Evolutionary conservation across 1,140 invertebrate species (phyloP).

Genomic region (Arctopsyche grandis): DNA sequence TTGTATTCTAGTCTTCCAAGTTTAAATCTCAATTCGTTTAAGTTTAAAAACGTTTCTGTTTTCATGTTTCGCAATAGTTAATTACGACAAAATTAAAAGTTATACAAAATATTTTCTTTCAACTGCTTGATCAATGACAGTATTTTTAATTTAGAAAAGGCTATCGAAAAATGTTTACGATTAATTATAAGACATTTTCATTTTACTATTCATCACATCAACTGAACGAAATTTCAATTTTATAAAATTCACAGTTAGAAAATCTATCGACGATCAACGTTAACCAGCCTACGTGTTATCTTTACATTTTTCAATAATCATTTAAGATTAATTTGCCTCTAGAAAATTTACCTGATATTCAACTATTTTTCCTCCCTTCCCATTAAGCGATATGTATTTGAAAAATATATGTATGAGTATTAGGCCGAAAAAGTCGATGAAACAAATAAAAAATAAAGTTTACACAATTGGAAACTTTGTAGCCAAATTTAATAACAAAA

Average conservation of each 20-base stretch:
- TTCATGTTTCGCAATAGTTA: not conserved
- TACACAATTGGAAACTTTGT: conserved; percentile 7
- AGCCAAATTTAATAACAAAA: conserved; percentile 20
- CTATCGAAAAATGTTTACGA: conserved; percentile 25
- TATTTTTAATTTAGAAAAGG: conserved; percentile 10
- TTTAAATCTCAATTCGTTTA: not conserved
- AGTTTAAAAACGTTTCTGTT: not conserved
- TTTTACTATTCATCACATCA: conserved; percentile 13
- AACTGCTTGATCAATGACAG: not conserved
- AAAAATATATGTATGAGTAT: conserved; percentile 50
- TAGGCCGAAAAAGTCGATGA: conserved; percentile 52
- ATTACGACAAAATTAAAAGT: conserved; percentile 14
- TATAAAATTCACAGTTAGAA: conserved; percentile 11
- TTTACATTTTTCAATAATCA: not conserved
- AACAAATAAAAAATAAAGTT: conserved; percentile 12
- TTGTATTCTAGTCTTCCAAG: conserved; percentile 27
- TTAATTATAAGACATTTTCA: conserved; percentile 10
- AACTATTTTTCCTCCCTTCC: conserved; percentile 32
- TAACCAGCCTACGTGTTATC: conserved; percentile 18
- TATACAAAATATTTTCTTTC: conserved; percentile 39
- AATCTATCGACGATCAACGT: conserved; percentile 19
- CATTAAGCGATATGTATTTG: conserved; percentile 54
- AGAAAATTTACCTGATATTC: conserved; percentile 23
- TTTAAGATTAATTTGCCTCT: conserved; percentile 8
- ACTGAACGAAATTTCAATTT: conserved; percentile 9